Conservation (phyloP, 1,140 invertebrate species). For the Listronotus bonariensis region DNA sequence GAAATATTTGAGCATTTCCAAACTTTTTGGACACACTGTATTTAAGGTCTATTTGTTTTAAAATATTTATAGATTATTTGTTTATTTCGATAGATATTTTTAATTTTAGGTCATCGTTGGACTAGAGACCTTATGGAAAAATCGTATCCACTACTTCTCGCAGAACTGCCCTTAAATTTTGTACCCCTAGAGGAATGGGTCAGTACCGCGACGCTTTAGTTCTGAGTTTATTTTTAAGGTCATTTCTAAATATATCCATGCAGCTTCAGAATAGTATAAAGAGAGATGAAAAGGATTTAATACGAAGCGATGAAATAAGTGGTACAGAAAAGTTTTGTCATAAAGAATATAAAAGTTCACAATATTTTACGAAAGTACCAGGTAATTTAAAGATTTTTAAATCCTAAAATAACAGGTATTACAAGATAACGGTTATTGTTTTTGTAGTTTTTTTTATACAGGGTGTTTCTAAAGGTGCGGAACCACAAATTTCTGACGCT, state of each 20-base stretch:
- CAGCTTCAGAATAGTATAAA: slow-evolving; percentile 52
- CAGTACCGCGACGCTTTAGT: slow-evolving; percentile 80
- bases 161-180: slow-evolving; percentile 76
- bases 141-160: slow-evolving; percentile 65
- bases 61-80: no score
- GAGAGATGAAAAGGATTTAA: slow-evolving; percentile 55
- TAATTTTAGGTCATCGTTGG: slow-evolving; percentile 65
- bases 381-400: slow-evolving; percentile 57
- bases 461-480: no score
- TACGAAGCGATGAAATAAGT: slow-evolving; percentile 57
- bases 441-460: neutral
- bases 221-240: slow-evolving; percentile 89
- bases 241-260: slow-evolving; percentile 73
- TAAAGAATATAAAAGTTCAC: slow-evolving; percentile 69
- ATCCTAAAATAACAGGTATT: no score
- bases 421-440: no score
- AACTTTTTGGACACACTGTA: no score
- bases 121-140: slow-evolving; percentile 69
- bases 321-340: slow-evolving; percentile 68
- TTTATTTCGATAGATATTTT: no score
- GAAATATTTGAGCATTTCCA: no score
- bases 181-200: slow-evolving; percentile 90
- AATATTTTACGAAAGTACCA: slow-evolving; percentile 78
- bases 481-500: no score
- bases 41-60: no score